Evolutionary conservation across 2,888 invertebrate genomes (phyloP), one percentile per base, ranked within the genome.

Genomic region (Limnephilus marmoratus): DNA sequence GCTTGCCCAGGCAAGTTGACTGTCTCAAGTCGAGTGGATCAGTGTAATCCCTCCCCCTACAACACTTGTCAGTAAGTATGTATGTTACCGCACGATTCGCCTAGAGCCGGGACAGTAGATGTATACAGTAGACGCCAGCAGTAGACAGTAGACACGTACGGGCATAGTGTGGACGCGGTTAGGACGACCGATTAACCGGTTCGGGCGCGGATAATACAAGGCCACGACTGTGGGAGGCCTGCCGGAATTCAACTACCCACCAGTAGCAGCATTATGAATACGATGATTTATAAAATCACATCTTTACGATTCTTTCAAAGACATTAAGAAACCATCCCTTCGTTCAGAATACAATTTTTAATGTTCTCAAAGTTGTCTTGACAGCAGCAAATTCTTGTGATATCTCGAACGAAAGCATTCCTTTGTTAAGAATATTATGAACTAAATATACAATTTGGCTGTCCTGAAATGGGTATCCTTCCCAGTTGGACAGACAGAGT

Each of bases 41-140:
- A 34, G 53, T 82, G 82, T 82, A 82, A 82, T 15, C 82, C 82
- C 82, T 82, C 82, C 82, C 82, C 5, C 82, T 82, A 82, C 31
- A 82, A 85, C 85, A 85, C 85, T 85, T 85, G 85, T 41, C 41
- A 12, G 85, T 41, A n/a, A 85, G 37, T 31, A 68, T 68, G 87
- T 87, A 68, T 53, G 87, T 87, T 87, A 87, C 68, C 90, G 45
- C 90, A 90, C 90, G 90, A 90, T 81, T 81, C 45, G 80, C 90
- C 45, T 90, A 90, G 80, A 80, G 81, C 80, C 90, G 90, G 68
- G 68, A 68, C 53, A n/a, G 68, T n/a, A n/a, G 68, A n/a, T 24
- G 24, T 24, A 68, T 49, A 24, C 24, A 7, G 24, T 24, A n/a
- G 68, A n/a, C 68, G 68, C 5, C 68, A 68, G n/a, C 68, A n/a